A percentile compares a stretch with the other conserved stretches of the same genome.
These are phyloP conservation scores for Pipra filicauda DNA, from an alignment of 2,113 vertebrate genomes.

Conservation along the genomic window DNA sequence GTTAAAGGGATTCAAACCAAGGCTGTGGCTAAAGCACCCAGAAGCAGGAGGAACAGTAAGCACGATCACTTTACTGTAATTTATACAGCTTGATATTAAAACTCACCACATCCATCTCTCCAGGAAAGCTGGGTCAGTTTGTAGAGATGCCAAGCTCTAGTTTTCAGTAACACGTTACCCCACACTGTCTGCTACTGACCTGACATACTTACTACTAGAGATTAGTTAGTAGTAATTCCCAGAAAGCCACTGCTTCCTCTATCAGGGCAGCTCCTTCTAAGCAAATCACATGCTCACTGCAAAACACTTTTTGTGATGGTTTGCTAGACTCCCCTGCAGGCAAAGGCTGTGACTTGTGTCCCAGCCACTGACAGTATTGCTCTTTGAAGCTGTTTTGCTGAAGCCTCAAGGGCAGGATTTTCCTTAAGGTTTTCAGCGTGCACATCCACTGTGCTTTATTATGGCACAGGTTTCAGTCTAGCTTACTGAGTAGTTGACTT, in stretches of 20 bases:
- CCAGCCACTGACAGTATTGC: background rate
- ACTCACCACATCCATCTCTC: background rate
- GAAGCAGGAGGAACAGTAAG: background rate
- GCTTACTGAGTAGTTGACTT: background rate
- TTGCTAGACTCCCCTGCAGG: background rate
- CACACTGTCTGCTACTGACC: background rate
- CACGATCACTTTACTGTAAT: background rate
- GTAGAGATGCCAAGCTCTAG: background rate
- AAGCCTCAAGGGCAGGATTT: background rate
- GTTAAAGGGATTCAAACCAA: background rate
- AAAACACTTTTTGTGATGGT: background rate
- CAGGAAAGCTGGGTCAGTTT: background rate
- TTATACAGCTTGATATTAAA: background rate
- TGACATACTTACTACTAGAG: background rate
- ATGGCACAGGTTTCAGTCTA: accelerated
- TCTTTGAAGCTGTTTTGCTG: background rate
- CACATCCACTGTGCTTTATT: background rate
- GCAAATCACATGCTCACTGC: background rate
- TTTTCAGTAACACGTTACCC: background rate
- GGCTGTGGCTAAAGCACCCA: background rate
- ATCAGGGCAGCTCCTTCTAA: background rate
- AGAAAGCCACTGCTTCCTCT: background rate
- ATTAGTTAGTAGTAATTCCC: background rate
- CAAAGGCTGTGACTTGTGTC: background rate
- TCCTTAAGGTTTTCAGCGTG: background rate